These are phyloP conservation scores for Dolichopus griseipennis DNA, from an alignment of 2,888 invertebrate species.

Conservation along the genomic window DNA sequence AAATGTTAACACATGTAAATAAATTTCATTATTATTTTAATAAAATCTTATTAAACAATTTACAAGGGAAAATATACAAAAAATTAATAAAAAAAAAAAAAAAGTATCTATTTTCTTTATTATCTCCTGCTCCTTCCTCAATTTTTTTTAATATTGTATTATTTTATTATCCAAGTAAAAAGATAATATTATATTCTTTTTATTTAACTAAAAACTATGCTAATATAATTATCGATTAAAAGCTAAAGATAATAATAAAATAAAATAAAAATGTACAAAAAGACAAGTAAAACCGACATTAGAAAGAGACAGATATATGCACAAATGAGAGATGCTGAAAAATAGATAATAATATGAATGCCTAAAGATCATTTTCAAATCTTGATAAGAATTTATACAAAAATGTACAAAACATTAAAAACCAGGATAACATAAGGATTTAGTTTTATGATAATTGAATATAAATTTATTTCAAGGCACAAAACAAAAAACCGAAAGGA, in stretches of 20 bases:
- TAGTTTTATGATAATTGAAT: background rate
- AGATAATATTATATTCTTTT: background rate
- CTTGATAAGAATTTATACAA: too few relatives aligned
- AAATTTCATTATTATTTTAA: background rate
- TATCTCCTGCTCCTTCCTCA: too few relatives aligned
- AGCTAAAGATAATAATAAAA: constrained; percentile 10
- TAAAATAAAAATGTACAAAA: background rate
- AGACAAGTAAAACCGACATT: too few relatives aligned
- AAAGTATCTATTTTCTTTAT: too few relatives aligned
- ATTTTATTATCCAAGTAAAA: background rate
- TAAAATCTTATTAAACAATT: background rate
- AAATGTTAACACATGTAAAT: too few relatives aligned
- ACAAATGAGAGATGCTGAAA: background rate
- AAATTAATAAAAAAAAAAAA: too few relatives aligned
- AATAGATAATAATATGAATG: background rate
- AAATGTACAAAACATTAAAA: background rate
- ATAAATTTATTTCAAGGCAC: background rate
- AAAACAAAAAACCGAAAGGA: background rate
- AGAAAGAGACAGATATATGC: background rate
- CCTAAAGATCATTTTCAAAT: background rate
- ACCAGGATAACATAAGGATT: constrained; percentile 2
- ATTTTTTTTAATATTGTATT: background rate
- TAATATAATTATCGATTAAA: constrained; percentile 12
- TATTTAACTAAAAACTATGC: background rate
- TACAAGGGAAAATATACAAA: background rate